A percentile compares a stretch with the other conserved stretches of the same genome.
phyloP scores from a whole-genome alignment of 2,797 vertebrate species.

The Botia kubotai region DNA sequence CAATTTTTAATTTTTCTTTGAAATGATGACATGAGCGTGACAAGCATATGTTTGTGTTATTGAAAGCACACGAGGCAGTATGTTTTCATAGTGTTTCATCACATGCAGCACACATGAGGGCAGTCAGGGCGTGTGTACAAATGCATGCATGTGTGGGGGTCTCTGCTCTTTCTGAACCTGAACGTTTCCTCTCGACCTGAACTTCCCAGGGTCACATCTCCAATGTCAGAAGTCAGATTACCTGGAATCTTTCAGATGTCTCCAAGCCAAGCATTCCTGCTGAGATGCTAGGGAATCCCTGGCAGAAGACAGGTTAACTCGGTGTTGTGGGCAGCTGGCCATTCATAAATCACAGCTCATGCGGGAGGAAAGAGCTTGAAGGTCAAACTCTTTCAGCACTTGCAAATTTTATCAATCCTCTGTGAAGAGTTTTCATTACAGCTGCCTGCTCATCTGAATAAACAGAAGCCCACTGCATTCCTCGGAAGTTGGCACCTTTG shows the following conservation, averaged over 20 bases:
- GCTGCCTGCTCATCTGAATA: constrained; percentile 57
- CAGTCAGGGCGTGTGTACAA: constrained; percentile 18
- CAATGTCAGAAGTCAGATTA: constrained; percentile 57
- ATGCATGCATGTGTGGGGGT: background rate
- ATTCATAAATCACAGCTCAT: constrained; percentile 41
- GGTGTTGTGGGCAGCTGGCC: constrained; percentile 5
- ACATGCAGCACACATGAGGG: background rate
- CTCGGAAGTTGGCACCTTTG: constrained; percentile 39
- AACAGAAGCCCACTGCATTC: constrained; percentile 45
- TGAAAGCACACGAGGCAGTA: background rate
- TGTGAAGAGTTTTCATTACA: constrained; percentile 56
- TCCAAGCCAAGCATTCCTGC: constrained; percentile 37
- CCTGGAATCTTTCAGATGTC: constrained; percentile 57
- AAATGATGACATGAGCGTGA: background rate
- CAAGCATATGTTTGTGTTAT: background rate
- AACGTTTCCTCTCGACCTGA: constrained; percentile 43
- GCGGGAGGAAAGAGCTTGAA: constrained; percentile 45
- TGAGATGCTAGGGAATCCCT: constrained; percentile 51
- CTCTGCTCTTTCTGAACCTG: constrained; percentile 29
- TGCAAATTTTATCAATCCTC: constrained; percentile 55
- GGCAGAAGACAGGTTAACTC: constrained; percentile 22
- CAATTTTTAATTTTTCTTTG: constrained; percentile 26
- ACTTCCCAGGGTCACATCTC: constrained; percentile 33
- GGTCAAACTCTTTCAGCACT: constrained; percentile 56
- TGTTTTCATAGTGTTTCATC: constrained; percentile 10